These are phyloP conservation scores for Polyploca ridens DNA, from an alignment of 2,888 invertebrate genomes.

Conservation along the genomic window DNA sequence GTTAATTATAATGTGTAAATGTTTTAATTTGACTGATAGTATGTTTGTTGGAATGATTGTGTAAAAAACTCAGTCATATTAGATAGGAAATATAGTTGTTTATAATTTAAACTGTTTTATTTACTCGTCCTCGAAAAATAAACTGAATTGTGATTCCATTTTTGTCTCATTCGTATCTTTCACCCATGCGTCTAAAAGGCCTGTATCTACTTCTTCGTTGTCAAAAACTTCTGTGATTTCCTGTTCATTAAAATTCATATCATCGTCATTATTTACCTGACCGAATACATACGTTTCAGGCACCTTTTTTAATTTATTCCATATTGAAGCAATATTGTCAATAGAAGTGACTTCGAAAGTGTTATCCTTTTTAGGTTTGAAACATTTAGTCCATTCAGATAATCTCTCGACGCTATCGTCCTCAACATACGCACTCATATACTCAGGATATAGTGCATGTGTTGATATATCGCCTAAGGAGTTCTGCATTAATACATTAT, in stretches of 20 bases:
- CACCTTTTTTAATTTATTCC: constrained; percentile 57
- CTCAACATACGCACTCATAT: constrained; percentile 59
- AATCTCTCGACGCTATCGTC: constrained; percentile 60
- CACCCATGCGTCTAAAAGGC: constrained; percentile 65
- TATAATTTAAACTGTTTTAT: constrained; percentile 60
- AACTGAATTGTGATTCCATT: constrained; percentile 29
- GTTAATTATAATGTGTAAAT: constrained; percentile 58
- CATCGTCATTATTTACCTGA: constrained; percentile 31
- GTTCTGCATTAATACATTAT: constrained; percentile 65
- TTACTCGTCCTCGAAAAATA: constrained; percentile 42
- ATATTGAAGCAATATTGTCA: constrained; percentile 54
- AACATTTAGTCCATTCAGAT: constrained; percentile 62
- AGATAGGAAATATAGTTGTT: constrained; percentile 77
- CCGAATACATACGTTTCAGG: constrained; percentile 55
- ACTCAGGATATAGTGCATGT: constrained; percentile 61
- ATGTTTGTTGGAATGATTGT: constrained; percentile 49
- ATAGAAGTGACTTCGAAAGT: constrained; percentile 58
- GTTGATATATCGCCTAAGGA: constrained; percentile 72
- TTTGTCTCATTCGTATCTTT: constrained; percentile 32
- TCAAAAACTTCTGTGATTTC: constrained; percentile 62
- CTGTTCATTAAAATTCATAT: constrained; percentile 53
- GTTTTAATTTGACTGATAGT: constrained; percentile 48
- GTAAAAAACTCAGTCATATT: constrained; percentile 57
- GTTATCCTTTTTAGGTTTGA: constrained; percentile 41
- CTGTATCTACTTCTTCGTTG: constrained; percentile 62